Evolutionary conservation across 2,888 invertebrate genomes (phyloP), one percentile per base, ranked within the genome.

Genomic region (Cephonodes hylas): DNA sequence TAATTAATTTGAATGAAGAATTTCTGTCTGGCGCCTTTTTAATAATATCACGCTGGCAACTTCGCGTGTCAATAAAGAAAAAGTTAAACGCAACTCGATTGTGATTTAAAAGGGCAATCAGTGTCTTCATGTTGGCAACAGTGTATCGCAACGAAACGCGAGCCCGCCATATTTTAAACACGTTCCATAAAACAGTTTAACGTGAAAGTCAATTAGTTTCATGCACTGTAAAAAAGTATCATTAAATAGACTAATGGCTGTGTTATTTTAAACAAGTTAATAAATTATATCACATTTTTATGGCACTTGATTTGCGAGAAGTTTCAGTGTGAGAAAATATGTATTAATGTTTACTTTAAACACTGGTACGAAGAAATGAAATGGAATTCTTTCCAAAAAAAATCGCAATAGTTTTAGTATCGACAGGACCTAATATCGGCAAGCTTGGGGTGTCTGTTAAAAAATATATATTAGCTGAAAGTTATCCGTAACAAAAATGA

Each of bases 131-230:
- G 25, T 25, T 48, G 20, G 58, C 63, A 63, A 20, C 53, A 34
- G 22, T 25, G 59, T 63, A 34, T 4, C 38, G 45, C 42, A 42
- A 62, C 62, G 63, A 61, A 63, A 64, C 34, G 53, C 27, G 27
- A 53, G 31, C 10, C 10, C 27, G 53, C 53, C 13, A 20, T 44
- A 48, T 45, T 56, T 45, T 63, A 64, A 64, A 64, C 57, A 53
- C 59, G 45, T 18, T 8, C 18, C 48, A 48, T 48, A 31, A 18
- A 53, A 53, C 27, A 53, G 53, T 60, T 44, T 61, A 58, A 44
- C 58, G 53, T 63, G 63, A 71, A 69, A 70, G 64, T 67, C 60
- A 62, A 70, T 70, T 66, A 57, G 62, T 63, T 8, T 5, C 38
- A 62, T 65, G 15, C 59, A 23, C 27, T 60, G 57, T 58, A 42